phyloP scores from a whole-genome alignment of 2,113 vertebrate species.

The Polypterus senegalus region DNA sequence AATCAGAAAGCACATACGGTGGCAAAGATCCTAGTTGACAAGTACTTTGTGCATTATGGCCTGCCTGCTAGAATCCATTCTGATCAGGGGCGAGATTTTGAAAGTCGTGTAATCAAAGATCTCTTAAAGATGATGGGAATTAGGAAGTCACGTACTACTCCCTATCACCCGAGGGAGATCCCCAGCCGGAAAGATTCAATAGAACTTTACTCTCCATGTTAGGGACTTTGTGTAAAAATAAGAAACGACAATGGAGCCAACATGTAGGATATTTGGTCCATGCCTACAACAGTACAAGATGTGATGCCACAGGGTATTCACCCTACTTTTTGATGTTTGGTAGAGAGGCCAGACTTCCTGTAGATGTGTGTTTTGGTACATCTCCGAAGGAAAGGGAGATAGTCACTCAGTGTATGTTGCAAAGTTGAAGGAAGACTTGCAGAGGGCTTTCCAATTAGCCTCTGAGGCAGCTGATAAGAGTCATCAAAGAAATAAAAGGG shows the following conservation, averaged over 20 bases:
- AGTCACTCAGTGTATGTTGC: too few relatives aligned
- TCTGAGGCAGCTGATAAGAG: conserved; percentile 3
- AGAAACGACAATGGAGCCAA: conserved; percentile 7
- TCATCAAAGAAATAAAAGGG: conserved; percentile 5
- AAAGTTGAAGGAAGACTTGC: too few relatives aligned
- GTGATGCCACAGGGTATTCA: conserved; percentile 13
- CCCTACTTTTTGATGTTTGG: conserved; percentile 17
- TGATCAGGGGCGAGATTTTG: not conserved
- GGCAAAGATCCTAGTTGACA: too few relatives aligned
- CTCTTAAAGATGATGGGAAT: not conserved
- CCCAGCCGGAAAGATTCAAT: conserved; percentile 4
- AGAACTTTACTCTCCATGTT: conserved; percentile 11
- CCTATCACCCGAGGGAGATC: conserved; percentile 3
- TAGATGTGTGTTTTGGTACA: conserved; percentile 13
- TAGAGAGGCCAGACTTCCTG: conserved; percentile 9
- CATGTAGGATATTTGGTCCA: conserved; percentile 11
- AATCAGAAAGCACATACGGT: too few relatives aligned
- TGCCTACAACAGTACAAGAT: conserved; percentile 5
- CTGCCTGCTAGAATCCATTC: too few relatives aligned
- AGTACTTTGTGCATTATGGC: too few relatives aligned
- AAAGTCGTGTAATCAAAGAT: not conserved
- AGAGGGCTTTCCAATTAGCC: conserved; percentile 5
- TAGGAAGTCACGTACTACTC: not conserved
- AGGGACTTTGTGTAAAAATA: not conserved
- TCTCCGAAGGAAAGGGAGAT: conserved; percentile 2